Percentiles rank a stretch among this genome's conserved stretches.
These are phyloP conservation scores for sheep (Ovis aries) DNA, from an alignment of 2,113 vertebrate genomes.

Conservation along the genomic window ARS-UI_Ramb_v3.0 NC_056057.1:96600001-96600500, in stretches of 20 bases:
- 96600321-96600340: background rate
- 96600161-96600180: constrained; percentile 37
- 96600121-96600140: constrained; percentile 25
- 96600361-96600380: background rate
- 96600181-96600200: constrained; percentile 11
- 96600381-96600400: background rate
- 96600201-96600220: constrained; percentile 34
- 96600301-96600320: background rate
- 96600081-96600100: constrained; percentile 4
- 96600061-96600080: background rate
- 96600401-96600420: background rate
- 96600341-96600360: background rate
- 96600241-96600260: constrained; percentile 7
- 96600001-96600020: background rate
- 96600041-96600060: background rate
- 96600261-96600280: background rate
- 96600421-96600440: background rate
- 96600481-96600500: background rate
- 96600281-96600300: background rate
- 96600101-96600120: background rate
- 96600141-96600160: constrained; percentile 16
- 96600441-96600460: background rate
- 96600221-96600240: background rate
- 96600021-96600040: background rate
- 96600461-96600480: background rate